Base-by-base conservation (phyloP, 2,797 vertebrate species). In the Neostethus bicornis region DNA sequence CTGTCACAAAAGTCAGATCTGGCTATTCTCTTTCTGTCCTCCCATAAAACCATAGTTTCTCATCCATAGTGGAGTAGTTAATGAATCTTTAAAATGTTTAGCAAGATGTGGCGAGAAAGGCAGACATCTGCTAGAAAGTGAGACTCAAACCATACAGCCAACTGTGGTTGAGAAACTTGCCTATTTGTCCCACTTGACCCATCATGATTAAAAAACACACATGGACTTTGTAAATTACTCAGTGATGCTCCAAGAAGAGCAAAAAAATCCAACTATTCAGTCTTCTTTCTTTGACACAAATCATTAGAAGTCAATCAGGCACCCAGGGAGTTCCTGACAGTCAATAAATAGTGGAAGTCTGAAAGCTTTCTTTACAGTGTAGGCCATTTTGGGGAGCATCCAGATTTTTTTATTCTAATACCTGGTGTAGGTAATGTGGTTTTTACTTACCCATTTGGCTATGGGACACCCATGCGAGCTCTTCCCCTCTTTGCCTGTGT, bases 381-480 rank as follows among this genome's bases (percentile, higher is more conserved):
- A n/a, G 38, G 12, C 3, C 3, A 17, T 38, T 41, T 23, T 39
- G 28, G 23, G 32, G n/a, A n/a, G 16, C 20, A 28, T n/a, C 3
- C 25, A 31, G 31, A 1, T 32, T 1, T 0, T 3, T n/a, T 35
- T 4, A 51, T 43, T 43, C 20, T 23, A 1, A 13, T 17, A 23
- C n/a, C 35, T 16, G 10, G 4, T 49, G 52, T 25, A 12, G 8
- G 10, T 25, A 13, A 56, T 51, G 4, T 47, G 13, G 46, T 35
- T 39, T n/a, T 17, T 64, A 95, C 95, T 93, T 86, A 99, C 97
- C 97, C 97, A 99, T 88, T 99, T 99, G 52, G 97, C 97, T 13
- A 99, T 99, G 43, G 97, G 97, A 78, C 97, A 99, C 78, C 97
- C 97, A 5, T 92, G 93, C 11, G 96, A 96, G 87, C 97, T 99